Conservation (phyloP, 1,140 invertebrate genomes). For the Heliconius nattereri region DNA sequence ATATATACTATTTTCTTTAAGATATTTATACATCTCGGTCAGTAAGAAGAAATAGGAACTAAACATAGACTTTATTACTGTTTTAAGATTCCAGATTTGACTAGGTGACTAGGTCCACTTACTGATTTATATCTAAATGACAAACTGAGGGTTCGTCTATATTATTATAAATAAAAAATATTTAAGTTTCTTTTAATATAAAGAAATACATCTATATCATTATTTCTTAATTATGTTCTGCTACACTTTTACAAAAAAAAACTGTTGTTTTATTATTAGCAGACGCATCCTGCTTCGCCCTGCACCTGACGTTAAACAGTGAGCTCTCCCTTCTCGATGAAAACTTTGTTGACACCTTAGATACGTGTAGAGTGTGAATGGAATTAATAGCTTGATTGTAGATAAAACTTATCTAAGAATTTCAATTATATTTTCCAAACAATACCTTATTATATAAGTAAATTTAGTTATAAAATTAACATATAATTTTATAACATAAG, state of each 20-base stretch:
- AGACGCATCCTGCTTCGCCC: conserved; percentile 26
- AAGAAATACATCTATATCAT: neutral
- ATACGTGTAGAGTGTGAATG: neutral
- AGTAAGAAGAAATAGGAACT: no score
- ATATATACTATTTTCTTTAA: no score
- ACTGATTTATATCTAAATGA: no score
- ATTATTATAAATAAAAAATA: no score
- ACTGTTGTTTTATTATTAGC: conserved; percentile 21
- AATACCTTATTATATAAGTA: neutral
- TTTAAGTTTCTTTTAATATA: no score
- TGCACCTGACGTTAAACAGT: conserved; percentile 41
- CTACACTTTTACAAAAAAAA: neutral
- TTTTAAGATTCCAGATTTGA: no score
- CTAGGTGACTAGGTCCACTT: no score
- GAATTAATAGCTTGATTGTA: conserved; percentile 5
- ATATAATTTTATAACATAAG: no score
- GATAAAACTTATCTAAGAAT: neutral
- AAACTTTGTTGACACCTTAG: conserved; percentile 36
- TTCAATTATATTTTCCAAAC: neutral
- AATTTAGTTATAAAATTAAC: neutral
- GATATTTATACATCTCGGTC: no score
- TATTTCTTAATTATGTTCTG: neutral
- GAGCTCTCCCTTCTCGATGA: conserved; percentile 36
- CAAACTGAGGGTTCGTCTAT: no score
- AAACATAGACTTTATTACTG: no score